Evolutionary conservation across 1,140 invertebrate genomes (phyloP).

Genomic region (Diachasmimorpha longicaudata): DNA sequence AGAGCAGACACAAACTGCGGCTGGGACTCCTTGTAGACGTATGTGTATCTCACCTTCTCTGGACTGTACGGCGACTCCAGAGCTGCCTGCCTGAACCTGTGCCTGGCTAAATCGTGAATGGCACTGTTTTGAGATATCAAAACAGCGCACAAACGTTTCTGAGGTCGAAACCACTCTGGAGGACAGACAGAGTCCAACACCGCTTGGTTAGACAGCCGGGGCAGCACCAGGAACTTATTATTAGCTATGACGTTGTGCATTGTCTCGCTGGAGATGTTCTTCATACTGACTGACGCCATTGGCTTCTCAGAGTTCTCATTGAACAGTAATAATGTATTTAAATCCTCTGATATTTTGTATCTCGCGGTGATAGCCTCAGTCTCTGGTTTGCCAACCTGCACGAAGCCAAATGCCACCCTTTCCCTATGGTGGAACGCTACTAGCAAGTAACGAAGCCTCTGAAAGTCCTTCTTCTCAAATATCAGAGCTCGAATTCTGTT

Average conservation of each 20-base stretch:
- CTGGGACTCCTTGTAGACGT: slow-evolving; percentile 86
- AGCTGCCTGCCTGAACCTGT: slow-evolving; percentile 74
- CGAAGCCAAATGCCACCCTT: slow-evolving; percentile 87
- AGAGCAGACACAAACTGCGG: slow-evolving; percentile 80
- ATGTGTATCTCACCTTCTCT: slow-evolving; percentile 82
- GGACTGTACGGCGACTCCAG: slow-evolving; percentile 66
- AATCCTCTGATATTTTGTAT: slow-evolving; percentile 77
- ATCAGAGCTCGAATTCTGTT: slow-evolving; percentile 90
- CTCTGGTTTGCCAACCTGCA: slow-evolving; percentile 74
- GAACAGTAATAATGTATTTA: slow-evolving; percentile 88
- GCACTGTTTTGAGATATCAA: slow-evolving; percentile 78
- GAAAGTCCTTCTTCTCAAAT: slow-evolving; percentile 78
- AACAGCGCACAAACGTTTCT: slow-evolving; percentile 88
- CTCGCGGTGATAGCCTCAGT: slow-evolving; percentile 69
- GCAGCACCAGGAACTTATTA: slow-evolving; percentile 88
- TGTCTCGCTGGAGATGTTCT: slow-evolving; percentile 84
- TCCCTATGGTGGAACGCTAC: slow-evolving; percentile 85
- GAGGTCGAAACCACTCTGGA: slow-evolving; percentile 77
- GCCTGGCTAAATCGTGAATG: slow-evolving; percentile 66
- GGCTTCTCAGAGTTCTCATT: slow-evolving; percentile 86
- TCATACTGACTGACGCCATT: slow-evolving; percentile 84
- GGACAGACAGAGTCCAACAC: slow-evolving; percentile 84
- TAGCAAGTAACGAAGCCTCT: slow-evolving; percentile 85
- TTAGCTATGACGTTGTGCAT: slow-evolving; percentile 87
- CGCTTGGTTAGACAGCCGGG: slow-evolving; percentile 90